Evolutionary conservation across 2,113 vertebrate genomes (phyloP), one percentile per base, ranked within the genome.

Genomic region (Bubo blakistoni): DNA sequence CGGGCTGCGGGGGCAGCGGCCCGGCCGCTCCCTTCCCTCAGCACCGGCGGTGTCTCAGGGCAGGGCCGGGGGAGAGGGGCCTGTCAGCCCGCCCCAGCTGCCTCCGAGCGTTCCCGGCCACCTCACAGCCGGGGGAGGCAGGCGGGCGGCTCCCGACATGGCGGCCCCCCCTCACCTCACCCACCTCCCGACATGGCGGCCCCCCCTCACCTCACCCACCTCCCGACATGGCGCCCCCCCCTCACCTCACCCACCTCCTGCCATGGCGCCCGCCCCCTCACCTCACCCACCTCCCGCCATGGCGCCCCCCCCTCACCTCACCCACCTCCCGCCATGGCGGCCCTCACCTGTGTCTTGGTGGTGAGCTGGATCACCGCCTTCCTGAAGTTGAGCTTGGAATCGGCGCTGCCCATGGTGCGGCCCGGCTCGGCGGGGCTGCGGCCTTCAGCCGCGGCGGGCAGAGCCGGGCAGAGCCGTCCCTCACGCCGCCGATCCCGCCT

Each of bases 351-450:
- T 20, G 99, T 99, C 98, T 99, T 99, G 86, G 99, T 99, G 87
- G 99, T 99, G 94, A 99, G 99, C 97, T 99, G 99, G 95, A 99
- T 99, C 93, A 99, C 99, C 52, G 99, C 99, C 97, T 99, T 99
- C 97, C 99, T 99, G 98, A 99, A 99, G 98, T 99, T 99, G 54
- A 99, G 98, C 97, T 99, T 99, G 46, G 99, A 99, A 97, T 99
- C 99, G 71, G 98, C 98, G 97, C 98, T 99, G 83, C 99, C 99
- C 99, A 99, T 99, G 85, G 96, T 97, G 80, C 65, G 78, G 90
- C 90, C 95, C 72, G 61, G 65, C 69, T 29, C 59, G 58, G 78
- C 80, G 81, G 38, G 51, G 63, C 69, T 77, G 70, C 57, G 54
- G 66, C 55, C 55, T 22, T 26, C 19, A 67, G 73, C 34, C 25